Evolutionary conservation across 53 echinoderm and acorn worm genomes (phyloP), one percentile per base, ranked within the genome.

Genomic region (Echinarachnius parma): DNA sequence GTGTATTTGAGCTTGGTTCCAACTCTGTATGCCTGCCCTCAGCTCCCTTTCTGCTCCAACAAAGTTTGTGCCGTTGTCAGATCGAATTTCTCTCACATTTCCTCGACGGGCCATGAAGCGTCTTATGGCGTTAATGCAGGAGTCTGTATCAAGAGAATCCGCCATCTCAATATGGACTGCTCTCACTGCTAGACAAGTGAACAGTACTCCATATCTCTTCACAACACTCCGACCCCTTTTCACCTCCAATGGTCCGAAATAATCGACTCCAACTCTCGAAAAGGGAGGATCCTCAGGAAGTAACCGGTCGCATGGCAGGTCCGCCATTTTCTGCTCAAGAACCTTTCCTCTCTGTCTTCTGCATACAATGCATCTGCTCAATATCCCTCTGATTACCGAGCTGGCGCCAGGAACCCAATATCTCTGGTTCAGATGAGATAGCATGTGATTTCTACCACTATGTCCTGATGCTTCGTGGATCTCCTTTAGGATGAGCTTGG

Each of bases 31-130:
- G 8, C 53, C 82, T 10, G 5, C 24, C 48, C 48, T 58, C 28
- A 77, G 62, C 11, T 87, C 87, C 46, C 62, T 76, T 36, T 87
- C 32, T 26, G 82, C 78, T 11, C 64, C 78, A 21, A 82, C 74
- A 1, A 82, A 31, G 35, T 87, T 87, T 19, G 87, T 87, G 2
- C 82, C 82, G 59, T 87, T 82, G 30, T 66, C 79, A 1, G 86
- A 86, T 8, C 78, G 62, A 25, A 80, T 61, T 34, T 86, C 58
- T 26, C 45, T 80, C 3, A 86, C 80, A 26, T 59, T 55, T 44
- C 65, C 86, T 35, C 75, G 29, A 21, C 86, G 18, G 11, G 86
- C 80, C 0, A 64, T 75, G 52, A 86, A 86, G 4, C 80, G 10
- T 18, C 80, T 34, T 1, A 86, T 27, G 25, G 64, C 66, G 61